Evolutionary conservation across 2,797 vertebrate genomes (phyloP).

Genomic region (Harpagifer antarcticus): DNA sequence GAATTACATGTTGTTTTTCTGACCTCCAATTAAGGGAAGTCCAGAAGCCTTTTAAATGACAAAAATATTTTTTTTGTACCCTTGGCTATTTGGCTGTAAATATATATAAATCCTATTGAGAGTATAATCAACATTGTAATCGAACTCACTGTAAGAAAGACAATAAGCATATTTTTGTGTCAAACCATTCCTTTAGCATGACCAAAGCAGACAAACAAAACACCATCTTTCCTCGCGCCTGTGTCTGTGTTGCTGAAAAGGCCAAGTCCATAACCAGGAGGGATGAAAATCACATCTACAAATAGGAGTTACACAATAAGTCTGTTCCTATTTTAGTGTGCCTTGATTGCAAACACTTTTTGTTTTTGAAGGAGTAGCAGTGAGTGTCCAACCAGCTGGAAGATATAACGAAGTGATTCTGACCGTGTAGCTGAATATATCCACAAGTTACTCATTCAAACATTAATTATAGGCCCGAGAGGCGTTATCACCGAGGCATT

Average conservation of each 20-base stretch:
- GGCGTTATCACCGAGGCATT: conserved; percentile 1
- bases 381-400: conserved; percentile 21
- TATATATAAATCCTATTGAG: background rate
- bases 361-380: background rate
- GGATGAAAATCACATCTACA: background rate
- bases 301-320: conserved; percentile 21
- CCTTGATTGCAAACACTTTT: conserved; percentile 15
- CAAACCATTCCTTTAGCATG: conserved; percentile 8
- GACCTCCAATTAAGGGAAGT: background rate
- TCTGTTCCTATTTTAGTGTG: background rate
- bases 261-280: conserved; percentile 31
- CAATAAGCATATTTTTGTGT: background rate
- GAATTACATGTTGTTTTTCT: background rate
- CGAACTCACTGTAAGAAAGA: background rate
- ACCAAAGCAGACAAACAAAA: background rate
- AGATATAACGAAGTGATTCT: conserved; percentile 25
- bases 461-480: conserved; percentile 25
- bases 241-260: conserved; percentile 33
- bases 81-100: background rate
- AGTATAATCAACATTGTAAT: background rate
- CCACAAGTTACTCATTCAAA: conserved; percentile 22
- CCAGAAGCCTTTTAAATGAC: background rate
- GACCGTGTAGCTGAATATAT: conserved; percentile 30
- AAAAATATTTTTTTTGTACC: background rate
- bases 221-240: background rate